These are phyloP conservation scores for Bucco capensis DNA, from an alignment of 2,113 vertebrate species.

Conservation along the genomic window DNA sequence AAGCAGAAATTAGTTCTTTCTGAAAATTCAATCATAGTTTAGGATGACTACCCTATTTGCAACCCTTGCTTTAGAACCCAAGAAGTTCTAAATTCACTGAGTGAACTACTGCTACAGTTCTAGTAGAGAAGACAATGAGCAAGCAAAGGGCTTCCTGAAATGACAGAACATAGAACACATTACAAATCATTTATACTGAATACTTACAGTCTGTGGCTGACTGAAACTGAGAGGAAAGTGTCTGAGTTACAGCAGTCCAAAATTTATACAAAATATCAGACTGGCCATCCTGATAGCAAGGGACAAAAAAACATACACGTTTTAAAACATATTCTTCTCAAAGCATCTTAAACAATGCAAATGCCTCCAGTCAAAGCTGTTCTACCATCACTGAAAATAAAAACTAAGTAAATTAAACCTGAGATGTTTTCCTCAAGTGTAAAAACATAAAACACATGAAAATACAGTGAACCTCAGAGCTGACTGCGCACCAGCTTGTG, in stretches of 20 bases:
- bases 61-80: neutral
- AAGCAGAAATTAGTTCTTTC: neutral
- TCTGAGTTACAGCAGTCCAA: conserved; percentile 89
- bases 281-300: conserved; percentile 83
- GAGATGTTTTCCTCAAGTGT: neutral
- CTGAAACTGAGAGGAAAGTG: conserved; percentile 87
- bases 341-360: neutral
- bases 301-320: neutral
- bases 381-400: neutral
- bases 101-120: neutral
- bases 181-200: neutral
- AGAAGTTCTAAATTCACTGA: neutral
- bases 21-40: neutral
- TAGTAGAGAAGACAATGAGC: neutral
- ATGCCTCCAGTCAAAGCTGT: neutral
- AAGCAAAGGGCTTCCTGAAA: neutral
- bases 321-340: neutral
- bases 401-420: neutral
- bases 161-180: neutral
- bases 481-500: neutral
- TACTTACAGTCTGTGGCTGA: conserved; percentile 87
- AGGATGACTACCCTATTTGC: neutral
- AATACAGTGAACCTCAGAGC: neutral
- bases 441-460: neutral
- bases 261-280: conserved; percentile 90